Evolutionary conservation across 2,888 invertebrate species (phyloP), one percentile per base, ranked within the genome.

Genomic region (Sphaerophoria taeniata): DNA sequence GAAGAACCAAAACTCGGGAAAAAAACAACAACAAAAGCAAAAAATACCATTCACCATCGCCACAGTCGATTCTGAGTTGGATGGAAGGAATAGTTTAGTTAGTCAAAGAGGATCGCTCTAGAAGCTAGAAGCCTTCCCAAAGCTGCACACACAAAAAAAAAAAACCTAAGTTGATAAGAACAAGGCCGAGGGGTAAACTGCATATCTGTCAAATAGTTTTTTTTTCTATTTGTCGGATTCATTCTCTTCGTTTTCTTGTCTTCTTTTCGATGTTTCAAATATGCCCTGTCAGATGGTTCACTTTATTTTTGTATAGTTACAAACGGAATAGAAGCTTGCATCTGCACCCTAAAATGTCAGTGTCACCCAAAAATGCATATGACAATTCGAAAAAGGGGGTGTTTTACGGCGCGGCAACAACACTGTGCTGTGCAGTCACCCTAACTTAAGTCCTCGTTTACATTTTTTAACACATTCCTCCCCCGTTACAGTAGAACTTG

Each of bases 21-120:
- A 31, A 56, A 31, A n/a, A 47, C 47, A 51, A 55, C 33, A 45
- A 47, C 12, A 47, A 33, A 39, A 58, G 4, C 14, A 43, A 6
- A 47, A 63, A 56, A 39, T 61, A 49, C 55, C 75, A 63, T 33
- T 14, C 11, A 34, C 45, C 65, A 81, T 85, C 85, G 75, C 84
- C 75, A 73, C 72, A 69, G 67, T 73, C 71, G 71, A 65, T 81
- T 65, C 33, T 77, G 53, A 76, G 65, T 81, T 75, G 43, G 43
- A 65, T 75, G 43, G 43, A 65, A 55, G 43, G 14, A 69, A 63
- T 63, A 55, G 55, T 77, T 77, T 43, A 11, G 58, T 45, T 60
- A 72, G 58, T 39, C 53, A 67, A 53, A 39, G 53, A 53, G 67
- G 39, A 67, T 61, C 61, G 12, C 51, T 33, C 71, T 60, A 36